phyloP scores from a whole-genome alignment of 2,888 invertebrate species.

The Epinotia demarniana region DNA sequence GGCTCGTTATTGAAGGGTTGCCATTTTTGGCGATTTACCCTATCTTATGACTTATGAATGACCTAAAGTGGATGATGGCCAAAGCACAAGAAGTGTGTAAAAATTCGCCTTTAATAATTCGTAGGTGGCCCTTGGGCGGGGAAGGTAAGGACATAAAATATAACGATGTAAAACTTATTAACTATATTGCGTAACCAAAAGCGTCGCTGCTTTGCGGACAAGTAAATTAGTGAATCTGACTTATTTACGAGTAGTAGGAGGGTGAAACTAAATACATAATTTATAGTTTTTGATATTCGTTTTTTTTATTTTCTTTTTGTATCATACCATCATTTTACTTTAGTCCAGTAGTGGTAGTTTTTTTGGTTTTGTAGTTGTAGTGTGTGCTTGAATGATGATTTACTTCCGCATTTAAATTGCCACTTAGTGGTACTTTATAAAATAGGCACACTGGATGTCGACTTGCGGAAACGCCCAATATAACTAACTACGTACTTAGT shows the following conservation, averaged over 20 bases:
- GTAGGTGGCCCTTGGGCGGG: constrained; percentile 62
- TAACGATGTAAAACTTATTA: constrained; percentile 11
- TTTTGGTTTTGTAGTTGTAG: too few relatives aligned
- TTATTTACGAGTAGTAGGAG: constrained; percentile 11
- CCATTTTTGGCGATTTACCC: too few relatives aligned
- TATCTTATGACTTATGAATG: not conserved
- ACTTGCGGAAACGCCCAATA: too few relatives aligned
- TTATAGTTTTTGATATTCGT: not conserved
- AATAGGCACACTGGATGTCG: too few relatives aligned
- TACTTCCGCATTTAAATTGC: too few relatives aligned
- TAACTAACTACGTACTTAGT: too few relatives aligned
- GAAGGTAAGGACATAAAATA: constrained; percentile 43
- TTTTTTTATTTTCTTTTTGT: too few relatives aligned
- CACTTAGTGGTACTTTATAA: too few relatives aligned
- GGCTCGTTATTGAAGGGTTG: too few relatives aligned
- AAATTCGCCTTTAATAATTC: constrained; percentile 61
- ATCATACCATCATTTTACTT: too few relatives aligned
- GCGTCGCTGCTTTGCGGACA: constrained; percentile 23
- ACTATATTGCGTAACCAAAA: constrained; percentile 15
- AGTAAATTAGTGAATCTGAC: constrained; percentile 5
- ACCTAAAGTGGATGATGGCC: not conserved
- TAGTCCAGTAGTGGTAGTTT: too few relatives aligned
- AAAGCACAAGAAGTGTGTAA: constrained; percentile 58
- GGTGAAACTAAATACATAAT: not conserved
- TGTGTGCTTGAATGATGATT: too few relatives aligned